phyloP scores from a whole-genome alignment of 2,113 vertebrate genomes.

The Sinocyclocheilus rhinocerous region DNA sequence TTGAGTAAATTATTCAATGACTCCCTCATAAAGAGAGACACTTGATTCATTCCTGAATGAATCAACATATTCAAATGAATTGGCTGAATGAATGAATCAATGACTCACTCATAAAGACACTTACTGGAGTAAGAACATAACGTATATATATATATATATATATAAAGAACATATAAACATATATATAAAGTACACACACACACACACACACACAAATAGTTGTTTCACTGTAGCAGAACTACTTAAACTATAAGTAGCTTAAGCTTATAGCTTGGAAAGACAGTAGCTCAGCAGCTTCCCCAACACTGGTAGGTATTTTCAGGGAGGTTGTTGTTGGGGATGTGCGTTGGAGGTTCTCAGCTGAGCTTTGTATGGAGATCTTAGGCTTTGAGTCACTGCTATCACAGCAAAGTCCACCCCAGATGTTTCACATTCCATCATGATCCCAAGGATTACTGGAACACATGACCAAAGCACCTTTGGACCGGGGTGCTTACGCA shows the following conservation, averaged over 20 bases:
- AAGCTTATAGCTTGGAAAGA: neutral
- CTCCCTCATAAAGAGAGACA: neutral
- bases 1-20: neutral
- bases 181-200: neutral
- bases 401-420: constrained; percentile 68
- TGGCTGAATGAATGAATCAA: neutral
- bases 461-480: constrained; percentile 64
- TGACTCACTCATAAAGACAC: neutral
- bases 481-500: constrained; percentile 42
- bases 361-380: constrained; percentile 44
- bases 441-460: constrained; percentile 69
- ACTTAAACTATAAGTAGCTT: neutral
- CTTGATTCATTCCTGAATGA: neutral
- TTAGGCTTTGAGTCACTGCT: constrained; percentile 68
- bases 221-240: too few relatives aligned
- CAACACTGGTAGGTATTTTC: neutral
- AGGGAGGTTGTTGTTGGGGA: neutral
- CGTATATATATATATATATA: too few relatives aligned
- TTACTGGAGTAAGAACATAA: neutral
- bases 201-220: too few relatives aligned
- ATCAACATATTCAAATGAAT: too few relatives aligned
- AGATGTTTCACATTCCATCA: constrained; percentile 71
- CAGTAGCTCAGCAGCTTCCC: neutral
- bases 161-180: too few relatives aligned
- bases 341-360: neutral